Base-by-base conservation (phyloP, 2,888 invertebrate genomes). In the Coecobrya sp. region DNA sequence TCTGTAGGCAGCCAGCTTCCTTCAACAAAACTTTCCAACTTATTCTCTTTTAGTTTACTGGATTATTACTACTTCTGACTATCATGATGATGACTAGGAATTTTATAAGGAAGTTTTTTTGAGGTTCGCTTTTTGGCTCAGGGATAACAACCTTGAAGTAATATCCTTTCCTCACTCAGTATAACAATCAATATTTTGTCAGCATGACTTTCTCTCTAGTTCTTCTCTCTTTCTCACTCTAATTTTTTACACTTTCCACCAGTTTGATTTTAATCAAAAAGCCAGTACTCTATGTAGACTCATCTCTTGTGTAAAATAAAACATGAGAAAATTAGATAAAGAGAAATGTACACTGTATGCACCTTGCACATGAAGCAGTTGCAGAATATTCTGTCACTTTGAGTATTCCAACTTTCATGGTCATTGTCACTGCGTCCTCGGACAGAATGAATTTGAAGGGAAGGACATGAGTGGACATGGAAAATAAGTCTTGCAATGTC, bases 371-470 rank as follows among this genome's bases (percentile, higher is more conserved):
- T 13, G 65, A 65, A 36, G 45, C 5, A 45, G 73, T 19, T 45
- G 45, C 73, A 45, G 3, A 22, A 65, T 11, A 65, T 19, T 0
- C 10, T 36, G 3, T 30, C 30, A 49, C 16, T 7, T 19, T 59
- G 59, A 0, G 22, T 36, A 4, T 36, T 30, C 59, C 55, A 16
- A 27, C 36, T 52, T 59, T 73, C 85, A 90, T 90, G 89, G 89
- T 90, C 89, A 90, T 59, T 90, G 89, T 76, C 89, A 85, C 76
- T 73, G 62, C 30, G 13, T 7, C 62, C 36, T 3, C 25, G 8
- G 16, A 45, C 2, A 22, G 25, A 81, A 36, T 45, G 36, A 55
- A 55, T 62, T 62, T 89, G 81, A 45, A 76, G 68, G 70, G 70
- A 86, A 42, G 65, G 59, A 62, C n/a, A 62, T 19, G 82, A 42